Percentiles rank a stretch among this genome's conserved stretches.
These are phyloP conservation scores for Ailurus styani DNA, from an alignment of 2,113 vertebrate genomes.

Conservation along the genomic window DNA sequence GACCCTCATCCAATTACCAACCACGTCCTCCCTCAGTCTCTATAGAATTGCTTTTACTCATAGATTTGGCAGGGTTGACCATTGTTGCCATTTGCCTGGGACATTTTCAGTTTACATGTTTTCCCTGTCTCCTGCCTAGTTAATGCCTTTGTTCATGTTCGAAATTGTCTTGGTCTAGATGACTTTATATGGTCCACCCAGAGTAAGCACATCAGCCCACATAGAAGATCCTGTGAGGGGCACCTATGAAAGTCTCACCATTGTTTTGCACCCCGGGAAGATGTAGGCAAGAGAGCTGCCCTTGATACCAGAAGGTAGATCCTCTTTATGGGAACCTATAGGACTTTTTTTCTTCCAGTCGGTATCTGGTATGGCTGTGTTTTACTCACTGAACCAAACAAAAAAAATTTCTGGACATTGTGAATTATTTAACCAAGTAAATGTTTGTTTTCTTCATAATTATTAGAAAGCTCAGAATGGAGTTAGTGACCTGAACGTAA, in stretches of 20 bases:
- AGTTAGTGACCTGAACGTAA: not conserved
- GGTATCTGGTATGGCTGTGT: not conserved
- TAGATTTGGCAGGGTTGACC: not conserved
- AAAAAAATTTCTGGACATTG: not conserved
- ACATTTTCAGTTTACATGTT: not conserved
- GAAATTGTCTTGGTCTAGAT: not conserved
- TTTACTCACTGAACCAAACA: not conserved
- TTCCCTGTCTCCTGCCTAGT: not conserved
- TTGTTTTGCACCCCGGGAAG: accelerated
- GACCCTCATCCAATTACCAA: not conserved
- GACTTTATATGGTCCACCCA: not conserved
- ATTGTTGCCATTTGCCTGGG: not conserved
- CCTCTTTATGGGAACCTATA: no score
- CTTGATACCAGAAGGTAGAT: not conserved
- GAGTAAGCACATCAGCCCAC: not conserved
- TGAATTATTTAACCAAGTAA: not conserved
- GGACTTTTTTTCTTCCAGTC: not conserved
- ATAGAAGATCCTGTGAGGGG: not conserved
- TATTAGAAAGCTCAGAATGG: not conserved
- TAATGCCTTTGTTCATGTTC: not conserved
- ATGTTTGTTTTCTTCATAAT: not conserved
- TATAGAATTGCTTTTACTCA: not conserved
- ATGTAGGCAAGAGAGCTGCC: no score
- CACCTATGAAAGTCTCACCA: not conserved
- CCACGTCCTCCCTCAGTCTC: not conserved